Evolutionary conservation across 2,113 vertebrate species (phyloP), one percentile per base, ranked within the genome.

Genomic region (Trichomycterus rosablanca): DNA sequence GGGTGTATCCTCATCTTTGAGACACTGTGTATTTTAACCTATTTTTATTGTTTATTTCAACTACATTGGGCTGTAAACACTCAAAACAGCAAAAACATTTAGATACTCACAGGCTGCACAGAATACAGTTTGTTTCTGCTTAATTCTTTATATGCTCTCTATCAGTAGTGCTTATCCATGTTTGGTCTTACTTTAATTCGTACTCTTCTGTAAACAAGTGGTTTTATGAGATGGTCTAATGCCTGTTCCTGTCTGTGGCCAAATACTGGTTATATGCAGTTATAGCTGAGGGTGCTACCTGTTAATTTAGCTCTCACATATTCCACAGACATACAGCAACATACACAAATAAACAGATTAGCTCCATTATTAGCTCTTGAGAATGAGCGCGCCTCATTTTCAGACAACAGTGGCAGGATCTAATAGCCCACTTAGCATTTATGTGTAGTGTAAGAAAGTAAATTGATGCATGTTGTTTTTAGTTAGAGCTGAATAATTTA

Each of bases 271-370:
- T 42, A 16, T 65, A 46, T 8, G 32, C 51, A 28, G 15, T 19
- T 51, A 64, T 55, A 24, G 22, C 62, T 39, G 7, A 19, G 22
- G 2, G 14, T 30, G 12, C 14, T 49, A 22, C 23, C 26, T 35
- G 32, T 39, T 45, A 53, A 7, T 15, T 19, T 46, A 14, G 11
- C 15, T 42, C 53, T 40, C 18, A 32, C 32, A 52, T 46, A 57
- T 57, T 19, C 35, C 22, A 22, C 23, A 32, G 34, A 67, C 62
- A 26, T 20, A 37, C 57, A 55, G 63, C 32, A 73, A 65, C 30
- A 56, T 35, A 64, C 42, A 55, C 11, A 57, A 61, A 66, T 68
- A 46, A 60, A 60, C 61, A 65, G 52, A 40, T 65, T 56, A 65
- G 23, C 51, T 45, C 51, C 50, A 42, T 43, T 59, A 59, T 39